These are phyloP conservation scores for Bradypodion pumilum DNA, from an alignment of 2,797 vertebrate genomes.

Conservation along the genomic window DNA sequence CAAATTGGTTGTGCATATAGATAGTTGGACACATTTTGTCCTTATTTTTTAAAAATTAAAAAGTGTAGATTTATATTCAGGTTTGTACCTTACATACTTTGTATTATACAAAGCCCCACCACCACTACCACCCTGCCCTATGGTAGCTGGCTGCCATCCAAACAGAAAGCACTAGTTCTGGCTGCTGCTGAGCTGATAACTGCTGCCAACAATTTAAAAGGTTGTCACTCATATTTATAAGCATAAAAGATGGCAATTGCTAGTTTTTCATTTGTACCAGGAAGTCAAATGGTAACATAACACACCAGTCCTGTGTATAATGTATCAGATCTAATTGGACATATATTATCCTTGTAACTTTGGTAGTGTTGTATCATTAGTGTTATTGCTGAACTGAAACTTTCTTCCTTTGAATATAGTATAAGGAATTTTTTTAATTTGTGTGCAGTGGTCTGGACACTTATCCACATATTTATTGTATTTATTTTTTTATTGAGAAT, in stretches of 20 bases:
- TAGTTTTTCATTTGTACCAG: constrained; percentile 34
- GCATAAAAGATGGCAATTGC: not conserved
- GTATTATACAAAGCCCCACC: not conserved
- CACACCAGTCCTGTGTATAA: not conserved
- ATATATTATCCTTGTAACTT: constrained; percentile 24
- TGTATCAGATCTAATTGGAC: not conserved
- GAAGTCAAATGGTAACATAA: not conserved
- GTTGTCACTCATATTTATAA: constrained; percentile 4
- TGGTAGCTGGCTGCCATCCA: constrained; percentile 32
- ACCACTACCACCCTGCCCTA: constrained; percentile 12
- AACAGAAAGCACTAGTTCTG: not conserved
- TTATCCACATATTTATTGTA: constrained; percentile 53
- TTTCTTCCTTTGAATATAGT: constrained; percentile 38
- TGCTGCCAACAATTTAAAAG: not conserved
- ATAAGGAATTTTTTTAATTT: constrained; percentile 20
- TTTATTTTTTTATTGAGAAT: constrained; percentile 19
- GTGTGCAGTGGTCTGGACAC: constrained; percentile 21
- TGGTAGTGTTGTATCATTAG: constrained; percentile 17
- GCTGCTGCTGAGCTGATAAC: constrained; percentile 16
- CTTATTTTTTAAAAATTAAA: not conserved
- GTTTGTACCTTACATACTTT: not conserved
- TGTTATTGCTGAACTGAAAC: constrained; percentile 19
- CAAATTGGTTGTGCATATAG: not conserved
- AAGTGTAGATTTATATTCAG: constrained; percentile 41
- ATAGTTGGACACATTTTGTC: constrained; percentile 23